Conservation (phyloP, 2,113 vertebrate species). For the Grallaria varia region DNA sequence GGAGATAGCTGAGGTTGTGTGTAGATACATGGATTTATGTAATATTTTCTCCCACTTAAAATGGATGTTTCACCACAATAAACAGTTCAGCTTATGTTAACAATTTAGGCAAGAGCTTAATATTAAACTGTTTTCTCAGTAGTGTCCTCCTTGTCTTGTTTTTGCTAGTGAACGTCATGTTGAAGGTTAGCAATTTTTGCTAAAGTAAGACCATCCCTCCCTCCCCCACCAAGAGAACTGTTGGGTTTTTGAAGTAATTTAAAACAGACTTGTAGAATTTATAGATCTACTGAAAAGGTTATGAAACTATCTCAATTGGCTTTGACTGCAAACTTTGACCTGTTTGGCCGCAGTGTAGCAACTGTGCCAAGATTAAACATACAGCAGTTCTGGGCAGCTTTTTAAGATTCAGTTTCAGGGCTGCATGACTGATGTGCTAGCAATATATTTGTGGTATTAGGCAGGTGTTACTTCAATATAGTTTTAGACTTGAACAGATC, state of each 20-base stretch:
- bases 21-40: background rate
- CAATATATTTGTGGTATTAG: background rate
- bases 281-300: constrained; percentile 61
- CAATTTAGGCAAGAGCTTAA: constrained; percentile 14
- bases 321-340: constrained; percentile 66
- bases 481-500: background rate
- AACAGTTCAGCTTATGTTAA: background rate
- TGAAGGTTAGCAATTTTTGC: background rate
- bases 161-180: background rate
- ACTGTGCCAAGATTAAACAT: constrained; percentile 54
- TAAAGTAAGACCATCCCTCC: background rate
- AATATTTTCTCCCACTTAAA: background rate
- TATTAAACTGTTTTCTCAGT: background rate
- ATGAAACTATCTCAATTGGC: constrained; percentile 57
- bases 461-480: background rate
- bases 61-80: background rate
- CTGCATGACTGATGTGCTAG: constrained; percentile 39
- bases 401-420: constrained; percentile 32
- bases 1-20: background rate
- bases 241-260: constrained; percentile 40
- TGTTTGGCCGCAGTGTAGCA: constrained; percentile 41
- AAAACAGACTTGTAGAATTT: constrained; percentile 59
- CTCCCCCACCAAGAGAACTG: background rate
- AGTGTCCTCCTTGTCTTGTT: background rate
- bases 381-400: constrained; percentile 43